These are phyloP conservation scores for Macquaria australasica DNA, from an alignment of 2,113 vertebrate genomes.

Conservation along the genomic window DNA sequence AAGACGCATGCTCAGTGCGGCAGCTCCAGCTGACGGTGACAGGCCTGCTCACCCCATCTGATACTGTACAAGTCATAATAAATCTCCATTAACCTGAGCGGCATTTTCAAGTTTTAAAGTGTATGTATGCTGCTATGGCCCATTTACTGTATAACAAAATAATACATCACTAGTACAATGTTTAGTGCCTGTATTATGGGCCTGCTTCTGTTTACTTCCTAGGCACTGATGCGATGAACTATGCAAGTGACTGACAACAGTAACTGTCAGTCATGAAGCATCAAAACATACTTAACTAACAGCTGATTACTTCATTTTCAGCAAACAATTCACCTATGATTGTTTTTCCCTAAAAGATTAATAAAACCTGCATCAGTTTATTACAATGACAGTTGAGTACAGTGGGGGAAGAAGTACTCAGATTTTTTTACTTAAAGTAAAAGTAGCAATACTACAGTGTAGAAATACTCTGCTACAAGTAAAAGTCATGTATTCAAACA, in stretches of 20 bases:
- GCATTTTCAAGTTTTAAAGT: neutral
- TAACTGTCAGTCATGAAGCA: neutral
- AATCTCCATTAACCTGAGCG: neutral
- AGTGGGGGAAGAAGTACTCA: too few species aligned
- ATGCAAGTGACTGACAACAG: neutral
- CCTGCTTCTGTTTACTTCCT: neutral
- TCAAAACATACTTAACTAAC: neutral
- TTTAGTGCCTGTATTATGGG: too few species aligned
- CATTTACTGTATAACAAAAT: neutral
- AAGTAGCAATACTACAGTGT: too few species aligned
- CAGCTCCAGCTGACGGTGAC: constrained; percentile 66
- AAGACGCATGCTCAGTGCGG: constrained; percentile 71
- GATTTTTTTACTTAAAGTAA: too few species aligned
- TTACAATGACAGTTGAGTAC: neutral
- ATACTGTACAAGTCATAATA: neutral
- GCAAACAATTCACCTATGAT: neutral
- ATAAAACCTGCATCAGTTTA: neutral
- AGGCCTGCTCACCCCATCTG: constrained; percentile 22
- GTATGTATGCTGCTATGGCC: neutral
- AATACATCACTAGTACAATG: neutral
- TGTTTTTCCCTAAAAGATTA: neutral
- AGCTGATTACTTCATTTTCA: neutral
- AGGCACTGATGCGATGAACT: neutral
- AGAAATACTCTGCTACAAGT: too few species aligned
- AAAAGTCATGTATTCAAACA: too few species aligned